These are phyloP conservation scores for Hemibagrus guttatus DNA, from an alignment of 2,797 vertebrate species.

Conservation along the genomic window DNA sequence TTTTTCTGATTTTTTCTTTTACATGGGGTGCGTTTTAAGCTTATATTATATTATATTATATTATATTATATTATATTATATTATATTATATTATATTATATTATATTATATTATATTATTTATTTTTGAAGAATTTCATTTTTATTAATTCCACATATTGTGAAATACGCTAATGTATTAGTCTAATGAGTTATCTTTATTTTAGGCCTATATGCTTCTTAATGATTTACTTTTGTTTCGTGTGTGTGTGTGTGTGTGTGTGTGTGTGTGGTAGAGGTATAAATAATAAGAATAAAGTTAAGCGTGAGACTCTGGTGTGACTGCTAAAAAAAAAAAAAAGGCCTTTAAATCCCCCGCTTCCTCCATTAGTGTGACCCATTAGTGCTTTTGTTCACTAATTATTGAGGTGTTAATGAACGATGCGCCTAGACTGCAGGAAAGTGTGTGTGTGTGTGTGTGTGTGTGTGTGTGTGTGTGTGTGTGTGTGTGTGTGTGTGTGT, in stretches of 20 bases:
- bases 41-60: too few relatives aligned
- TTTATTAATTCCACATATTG: not conserved
- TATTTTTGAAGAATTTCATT: not conserved
- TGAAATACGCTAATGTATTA: not conserved
- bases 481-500: not conserved
- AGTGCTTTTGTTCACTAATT: slow-evolving; percentile 74
- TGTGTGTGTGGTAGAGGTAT: not conserved
- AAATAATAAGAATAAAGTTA: not conserved
- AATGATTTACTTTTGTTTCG: not conserved
- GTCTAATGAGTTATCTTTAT: not conserved
- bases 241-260: slow-evolving; percentile 4
- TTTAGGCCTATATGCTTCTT: not conserved
- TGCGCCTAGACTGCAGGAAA: slow-evolving; percentile 48
- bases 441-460: slow-evolving; percentile 56
- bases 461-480: not conserved
- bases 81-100: too few relatives aligned
- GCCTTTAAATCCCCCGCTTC: slow-evolving; percentile 65
- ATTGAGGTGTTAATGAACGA: slow-evolving; percentile 78
- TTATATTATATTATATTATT: too few relatives aligned
- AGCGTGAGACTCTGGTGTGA: not conserved
- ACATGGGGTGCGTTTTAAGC: not conserved
- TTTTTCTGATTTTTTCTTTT: not conserved
- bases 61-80: too few relatives aligned
- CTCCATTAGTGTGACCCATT: slow-evolving; percentile 75
- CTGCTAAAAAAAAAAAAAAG: not conserved